These are phyloP conservation scores for Morone saxatilis DNA, from an alignment of 2,113 vertebrate species.

Conservation along the genomic window DNA sequence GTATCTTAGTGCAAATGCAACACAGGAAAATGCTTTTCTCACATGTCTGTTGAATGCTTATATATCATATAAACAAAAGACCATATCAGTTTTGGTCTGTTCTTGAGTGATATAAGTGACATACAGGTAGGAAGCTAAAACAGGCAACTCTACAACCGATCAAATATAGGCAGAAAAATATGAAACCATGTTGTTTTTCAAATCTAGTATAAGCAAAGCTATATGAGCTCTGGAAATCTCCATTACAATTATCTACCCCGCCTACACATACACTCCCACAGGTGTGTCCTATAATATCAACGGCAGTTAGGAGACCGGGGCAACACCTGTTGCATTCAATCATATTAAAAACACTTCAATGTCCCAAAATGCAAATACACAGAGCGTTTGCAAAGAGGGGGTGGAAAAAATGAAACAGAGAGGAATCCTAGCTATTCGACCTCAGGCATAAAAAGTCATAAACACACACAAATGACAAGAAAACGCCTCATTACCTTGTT, in stretches of 20 bases:
- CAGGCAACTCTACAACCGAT: background rate
- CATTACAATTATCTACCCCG: background rate
- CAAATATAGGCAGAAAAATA: background rate
- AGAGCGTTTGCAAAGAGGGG: background rate
- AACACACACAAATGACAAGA: constrained; percentile 34
- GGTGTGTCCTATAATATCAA: constrained; percentile 42
- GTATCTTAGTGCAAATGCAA: constrained; percentile 9
- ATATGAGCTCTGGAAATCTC: background rate
- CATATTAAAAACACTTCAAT: constrained; percentile 26
- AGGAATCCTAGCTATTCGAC: constrained; percentile 70
- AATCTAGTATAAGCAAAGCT: background rate
- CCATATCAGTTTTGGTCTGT: background rate
- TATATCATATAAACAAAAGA: background rate
- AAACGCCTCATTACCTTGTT: constrained; percentile 91
- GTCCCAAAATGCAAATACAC: constrained; percentile 17
- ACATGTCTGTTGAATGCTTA: background rate
- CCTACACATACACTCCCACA: constrained; percentile 20
- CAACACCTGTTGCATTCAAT: constrained; percentile 51
- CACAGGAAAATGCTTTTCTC: constrained; percentile 7
- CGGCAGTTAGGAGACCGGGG: constrained; percentile 32
- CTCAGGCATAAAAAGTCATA: constrained; percentile 31
- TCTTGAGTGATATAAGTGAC: background rate
- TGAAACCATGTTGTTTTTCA: background rate
- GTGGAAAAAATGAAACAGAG: constrained; percentile 3
- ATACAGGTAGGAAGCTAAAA: background rate